Conservation (phyloP, 2,888 invertebrate species). For the Morpho achilles region DNA sequence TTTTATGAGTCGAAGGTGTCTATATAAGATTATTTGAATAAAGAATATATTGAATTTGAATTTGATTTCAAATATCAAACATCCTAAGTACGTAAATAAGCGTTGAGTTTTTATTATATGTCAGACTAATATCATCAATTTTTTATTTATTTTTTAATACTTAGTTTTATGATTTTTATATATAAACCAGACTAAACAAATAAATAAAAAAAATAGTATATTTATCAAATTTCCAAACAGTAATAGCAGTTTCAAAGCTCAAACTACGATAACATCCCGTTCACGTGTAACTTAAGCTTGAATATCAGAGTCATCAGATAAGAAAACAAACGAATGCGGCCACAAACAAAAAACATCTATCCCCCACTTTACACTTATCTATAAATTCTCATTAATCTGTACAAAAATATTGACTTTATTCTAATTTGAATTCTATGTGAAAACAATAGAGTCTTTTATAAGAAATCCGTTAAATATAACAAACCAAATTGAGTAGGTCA, state of each 20-base stretch:
- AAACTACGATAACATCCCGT: background rate
- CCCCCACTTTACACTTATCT: slow-evolving; percentile 19
- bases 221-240: too few relatives aligned
- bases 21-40: too few relatives aligned
- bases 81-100: too few relatives aligned
- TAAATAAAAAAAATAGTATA: too few relatives aligned
- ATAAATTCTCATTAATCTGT: slow-evolving; percentile 2
- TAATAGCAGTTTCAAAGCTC: too few relatives aligned
- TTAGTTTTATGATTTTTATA: too few relatives aligned
- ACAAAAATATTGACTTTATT: slow-evolving; percentile 1
- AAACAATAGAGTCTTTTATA: background rate
- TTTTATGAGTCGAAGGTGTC: too few relatives aligned
- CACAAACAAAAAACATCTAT: slow-evolving; percentile 16
- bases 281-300: slow-evolving; percentile 2
- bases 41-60: background rate
- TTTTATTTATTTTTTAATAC: background rate
- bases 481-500: slow-evolving; percentile 19
- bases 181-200: too few relatives aligned
- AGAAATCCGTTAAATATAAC: slow-evolving; percentile 5
- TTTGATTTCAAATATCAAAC: background rate
- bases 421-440: slow-evolving; percentile 8
- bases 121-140: background rate
- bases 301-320: background rate
- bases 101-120: too few relatives aligned
- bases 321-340: slow-evolving; percentile 10